Conservation (phyloP, 2,888 invertebrate species). For the Choristoneura rosaceana region DNA sequence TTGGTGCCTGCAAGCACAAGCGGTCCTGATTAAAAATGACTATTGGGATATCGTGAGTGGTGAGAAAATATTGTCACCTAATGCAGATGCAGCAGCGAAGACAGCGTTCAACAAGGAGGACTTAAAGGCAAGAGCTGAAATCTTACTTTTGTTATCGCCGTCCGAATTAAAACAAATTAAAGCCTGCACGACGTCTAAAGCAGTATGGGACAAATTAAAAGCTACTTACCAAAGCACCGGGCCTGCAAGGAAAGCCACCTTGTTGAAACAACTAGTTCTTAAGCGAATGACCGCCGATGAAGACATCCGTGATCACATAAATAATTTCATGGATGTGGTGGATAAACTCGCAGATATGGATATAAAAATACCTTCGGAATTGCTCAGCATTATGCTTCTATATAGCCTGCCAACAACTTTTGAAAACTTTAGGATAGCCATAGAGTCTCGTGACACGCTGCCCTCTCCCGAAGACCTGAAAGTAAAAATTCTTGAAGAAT, state of each 20-base stretch:
- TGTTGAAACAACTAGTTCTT: background rate
- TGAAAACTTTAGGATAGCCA: background rate
- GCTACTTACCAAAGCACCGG: conserved; percentile 1
- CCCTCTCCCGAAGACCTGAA: conserved; percentile 20
- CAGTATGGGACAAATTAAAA: conserved; percentile 7
- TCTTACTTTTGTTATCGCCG: conserved; percentile 2
- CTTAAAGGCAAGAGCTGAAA: conserved; percentile 2
- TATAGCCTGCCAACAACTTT: background rate
- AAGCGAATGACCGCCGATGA: background rate
- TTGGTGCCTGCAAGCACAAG: conserved; percentile 23
- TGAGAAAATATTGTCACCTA: conserved; percentile 4
- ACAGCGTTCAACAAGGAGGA: conserved; percentile 2
- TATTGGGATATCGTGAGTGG: conserved; percentile 22
- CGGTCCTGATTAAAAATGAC: conserved; percentile 16
- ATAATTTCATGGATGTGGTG: conserved; percentile 1
- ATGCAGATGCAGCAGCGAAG: background rate
- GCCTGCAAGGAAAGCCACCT: conserved; percentile 3
- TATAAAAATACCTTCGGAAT: background rate
- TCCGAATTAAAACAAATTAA: conserved; percentile 6
- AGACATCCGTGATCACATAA: conserved; percentile 1
- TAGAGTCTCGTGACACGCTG: conserved; percentile 7
- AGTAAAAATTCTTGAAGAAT: conserved; percentile 4
- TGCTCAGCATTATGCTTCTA: conserved; percentile 1
- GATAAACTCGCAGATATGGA: background rate
- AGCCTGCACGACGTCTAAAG: conserved; percentile 6